Percentiles rank a stretch among this genome's conserved stretches.
Evolutionary conservation across 2,888 invertebrate species (phyloP).

Genomic region (Apeira syringaria): DNA sequence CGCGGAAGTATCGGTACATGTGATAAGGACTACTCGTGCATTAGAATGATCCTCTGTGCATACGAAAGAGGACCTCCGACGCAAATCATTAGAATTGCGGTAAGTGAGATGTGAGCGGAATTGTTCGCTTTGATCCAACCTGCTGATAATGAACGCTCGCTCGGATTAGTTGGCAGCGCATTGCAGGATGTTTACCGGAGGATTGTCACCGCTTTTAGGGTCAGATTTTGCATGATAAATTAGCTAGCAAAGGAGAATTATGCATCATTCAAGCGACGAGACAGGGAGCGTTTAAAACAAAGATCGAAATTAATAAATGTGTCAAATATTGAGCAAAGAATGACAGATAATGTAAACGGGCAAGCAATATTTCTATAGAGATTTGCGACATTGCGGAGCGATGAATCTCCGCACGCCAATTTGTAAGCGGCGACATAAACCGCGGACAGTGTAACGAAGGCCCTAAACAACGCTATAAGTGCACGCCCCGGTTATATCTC

Average conservation of each 20-base stretch:
- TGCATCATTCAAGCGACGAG: constrained; percentile 10
- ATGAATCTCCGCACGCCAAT: constrained; percentile 67
- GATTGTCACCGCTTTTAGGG: constrained; percentile 36
- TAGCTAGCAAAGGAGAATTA: constrained; percentile 7
- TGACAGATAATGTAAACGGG: constrained; percentile 58
- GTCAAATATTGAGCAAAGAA: constrained; percentile 48
- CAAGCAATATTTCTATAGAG: constrained; percentile 54
- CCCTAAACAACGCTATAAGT: constrained; percentile 70
- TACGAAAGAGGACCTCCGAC: constrained; percentile 73
- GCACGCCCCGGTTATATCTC: constrained; percentile 64
- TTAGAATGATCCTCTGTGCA: constrained; percentile 42
- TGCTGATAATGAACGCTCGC: constrained; percentile 62
- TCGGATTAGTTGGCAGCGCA: constrained; percentile 59
- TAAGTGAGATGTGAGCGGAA: constrained; percentile 78
- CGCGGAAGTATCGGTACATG: constrained; percentile 59
- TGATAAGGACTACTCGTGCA: constrained; percentile 22
- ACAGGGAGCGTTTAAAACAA: constrained; percentile 21
- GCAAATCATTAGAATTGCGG: constrained; percentile 79
- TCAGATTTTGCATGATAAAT: constrained; percentile 39
- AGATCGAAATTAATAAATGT: constrained; percentile 42
- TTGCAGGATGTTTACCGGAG: constrained; percentile 44
- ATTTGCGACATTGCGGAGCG: constrained; percentile 55
- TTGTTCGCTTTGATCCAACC: constrained; percentile 60
- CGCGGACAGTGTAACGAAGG: constrained; percentile 69
- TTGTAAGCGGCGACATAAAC: constrained; percentile 78